These are phyloP conservation scores for Rousettus madagascariensis DNA, from an alignment of 2,797 vertebrate genomes.

Conservation along the genomic window DNA sequence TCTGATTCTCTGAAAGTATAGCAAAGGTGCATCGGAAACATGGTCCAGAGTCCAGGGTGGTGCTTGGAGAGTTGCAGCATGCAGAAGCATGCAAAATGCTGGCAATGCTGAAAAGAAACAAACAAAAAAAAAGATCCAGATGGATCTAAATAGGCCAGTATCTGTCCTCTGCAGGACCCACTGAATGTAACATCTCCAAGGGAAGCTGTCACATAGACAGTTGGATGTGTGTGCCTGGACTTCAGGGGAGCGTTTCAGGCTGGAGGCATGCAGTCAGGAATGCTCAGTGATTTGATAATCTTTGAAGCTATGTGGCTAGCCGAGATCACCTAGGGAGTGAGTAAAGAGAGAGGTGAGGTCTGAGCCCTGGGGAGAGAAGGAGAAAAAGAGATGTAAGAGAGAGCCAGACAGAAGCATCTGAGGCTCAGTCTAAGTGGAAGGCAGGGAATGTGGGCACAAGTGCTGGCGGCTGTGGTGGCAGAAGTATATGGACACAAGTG, in stretches of 20 bases:
- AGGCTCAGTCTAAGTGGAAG: not conserved
- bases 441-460: not conserved
- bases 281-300: not conserved
- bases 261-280: not conserved
- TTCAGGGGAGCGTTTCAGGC: not conserved
- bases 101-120: not conserved
- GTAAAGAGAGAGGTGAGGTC: not conserved
- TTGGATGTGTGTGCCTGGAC: not conserved
- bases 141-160: not conserved
- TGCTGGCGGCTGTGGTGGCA: not conserved
- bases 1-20: not conserved
- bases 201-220: not conserved
- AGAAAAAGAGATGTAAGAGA: not conserved
- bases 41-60: not conserved
- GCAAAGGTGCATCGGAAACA: not conserved
- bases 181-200: not conserved
- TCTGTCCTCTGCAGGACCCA: not conserved
- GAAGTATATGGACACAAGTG: not conserved
- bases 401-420: not conserved
- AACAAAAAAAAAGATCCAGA: no score
- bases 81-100: not conserved
- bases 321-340: not conserved
- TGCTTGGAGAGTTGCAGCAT: not conserved
- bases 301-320: not conserved
- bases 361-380: not conserved